Evolutionary conservation across 1,140 invertebrate genomes (phyloP), one percentile per base, ranked within the genome.

Genomic region (Anastatus disparis): DNA sequence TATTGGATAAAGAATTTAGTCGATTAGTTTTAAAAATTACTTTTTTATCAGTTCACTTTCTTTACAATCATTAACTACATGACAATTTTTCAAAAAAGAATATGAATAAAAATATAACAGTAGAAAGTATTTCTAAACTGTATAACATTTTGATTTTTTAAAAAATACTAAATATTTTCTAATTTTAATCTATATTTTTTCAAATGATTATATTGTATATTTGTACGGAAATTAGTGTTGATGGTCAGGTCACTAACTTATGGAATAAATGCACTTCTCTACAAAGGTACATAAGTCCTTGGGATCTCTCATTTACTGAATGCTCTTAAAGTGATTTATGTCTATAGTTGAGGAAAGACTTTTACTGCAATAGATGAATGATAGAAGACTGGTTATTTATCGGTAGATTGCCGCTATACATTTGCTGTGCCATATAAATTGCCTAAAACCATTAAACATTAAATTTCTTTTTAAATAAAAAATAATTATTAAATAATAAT

Each of bases 211-310:
- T 27, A 8, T 24, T 59, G 44, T 20, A 2, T 55, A 9, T 55
- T 1, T 44, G 27, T 66, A 44, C 17, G 10, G 40, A 27, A 38
- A 48, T 31, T 66, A 66, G 1, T 17, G 26, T 42, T 7, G 26
- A 35, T 63, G 12, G 27, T 52, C 46, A 64, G 3, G n/a, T 27
- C 12, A 29, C 13, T 66, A 66, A n/a, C n/a, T 44, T 22, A 31
- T 56, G 38, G 20, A 55, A 26, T 55, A 66, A 66, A 66, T 66
- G 52, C 63, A 66, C 50, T 56, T 56, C 27, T 24, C 35, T 56
- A 64, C 27, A 40, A 26, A 22, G 38, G 7, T 38, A 50, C 10
- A 24, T 50, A 2, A 40, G 17, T 50, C 27, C 29, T 50, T 63
- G 29, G 20, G 50, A 55, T 55, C 24, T 66, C 9, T 44, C 12